These are phyloP conservation scores for Asbolus verrucosus DNA, from an alignment of 1,140 invertebrate species.

Conservation along the genomic window DNA sequence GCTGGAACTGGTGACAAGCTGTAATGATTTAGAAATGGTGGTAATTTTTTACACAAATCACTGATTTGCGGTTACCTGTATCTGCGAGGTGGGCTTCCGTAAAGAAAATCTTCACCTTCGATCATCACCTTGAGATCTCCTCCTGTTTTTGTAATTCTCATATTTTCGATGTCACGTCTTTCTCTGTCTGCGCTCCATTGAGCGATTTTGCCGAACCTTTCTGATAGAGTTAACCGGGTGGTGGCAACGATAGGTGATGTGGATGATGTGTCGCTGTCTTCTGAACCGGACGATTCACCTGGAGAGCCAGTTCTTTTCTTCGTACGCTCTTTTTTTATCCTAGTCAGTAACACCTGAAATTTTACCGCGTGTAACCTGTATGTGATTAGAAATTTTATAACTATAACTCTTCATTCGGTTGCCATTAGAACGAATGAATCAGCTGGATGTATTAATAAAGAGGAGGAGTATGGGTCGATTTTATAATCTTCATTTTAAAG, in stretches of 20 bases:
- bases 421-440: too few relatives aligned
- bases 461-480: too few relatives aligned
- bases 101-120: conserved; percentile 69
- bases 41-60: conserved; percentile 4
- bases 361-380: neutral
- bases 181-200: conserved; percentile 85
- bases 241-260: conserved; percentile 63
- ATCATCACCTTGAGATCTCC: conserved; percentile 82
- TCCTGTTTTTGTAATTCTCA: conserved; percentile 84
- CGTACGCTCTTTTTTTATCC: conserved; percentile 63
- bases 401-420: too few relatives aligned
- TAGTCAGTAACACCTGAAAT: conserved; percentile 59
- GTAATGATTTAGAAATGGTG: conserved; percentile 43
- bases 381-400: neutral
- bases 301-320: conserved; percentile 58
- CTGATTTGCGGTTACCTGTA: conserved; percentile 63
- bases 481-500: too few relatives aligned
- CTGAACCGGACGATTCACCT: conserved; percentile 65
- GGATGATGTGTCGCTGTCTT: conserved; percentile 62
- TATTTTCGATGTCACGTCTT: conserved; percentile 82
- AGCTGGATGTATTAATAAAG: too few relatives aligned
- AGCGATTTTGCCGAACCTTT: conserved; percentile 90
- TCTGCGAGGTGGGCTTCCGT: conserved; percentile 65
- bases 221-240: conserved; percentile 76
- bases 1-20: conserved; percentile 77